Evolutionary conservation across 2,113 vertebrate genomes (phyloP).

Genomic region (Hiodon alosoides): DNA sequence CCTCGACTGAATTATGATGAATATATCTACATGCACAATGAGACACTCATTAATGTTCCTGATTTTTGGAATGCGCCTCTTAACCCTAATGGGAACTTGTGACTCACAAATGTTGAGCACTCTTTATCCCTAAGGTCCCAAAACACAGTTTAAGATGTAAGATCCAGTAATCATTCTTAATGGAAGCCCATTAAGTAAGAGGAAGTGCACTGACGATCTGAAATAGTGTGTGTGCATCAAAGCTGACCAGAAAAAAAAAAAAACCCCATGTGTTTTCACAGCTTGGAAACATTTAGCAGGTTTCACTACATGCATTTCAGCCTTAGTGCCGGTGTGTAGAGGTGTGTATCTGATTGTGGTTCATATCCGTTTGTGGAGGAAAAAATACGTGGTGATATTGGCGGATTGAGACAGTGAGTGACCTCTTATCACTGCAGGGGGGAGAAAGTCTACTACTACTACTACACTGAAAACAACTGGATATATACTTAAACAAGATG

Average conservation of each 20-base stretch:
- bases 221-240: neutral
- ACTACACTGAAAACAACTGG: too few relatives aligned
- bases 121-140: conserved; percentile 9
- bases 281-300: too few relatives aligned
- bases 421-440: too few relatives aligned
- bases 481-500: too few relatives aligned
- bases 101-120: conserved; percentile 32
- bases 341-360: too few relatives aligned
- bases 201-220: neutral
- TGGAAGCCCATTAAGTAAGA: neutral
- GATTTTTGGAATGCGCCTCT: neutral
- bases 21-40: conserved; percentile 44
- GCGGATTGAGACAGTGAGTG: too few relatives aligned
- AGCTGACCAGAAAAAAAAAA: neutral
- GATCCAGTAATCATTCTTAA: conserved; percentile 12
- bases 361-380: too few relatives aligned
- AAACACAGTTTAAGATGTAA: neutral
- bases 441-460: too few relatives aligned
- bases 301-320: too few relatives aligned
- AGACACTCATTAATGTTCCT: conserved; percentile 21
- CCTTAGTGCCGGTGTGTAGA: too few relatives aligned
- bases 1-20: conserved; percentile 57
- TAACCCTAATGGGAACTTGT: conserved; percentile 19
- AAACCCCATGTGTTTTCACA: neutral
- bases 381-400: too few relatives aligned